A percentile compares a stretch with the other conserved stretches of the same genome.
phyloP scores from a whole-genome alignment of 2,888 invertebrate genomes.

The Coleophora flavipennella region DNA sequence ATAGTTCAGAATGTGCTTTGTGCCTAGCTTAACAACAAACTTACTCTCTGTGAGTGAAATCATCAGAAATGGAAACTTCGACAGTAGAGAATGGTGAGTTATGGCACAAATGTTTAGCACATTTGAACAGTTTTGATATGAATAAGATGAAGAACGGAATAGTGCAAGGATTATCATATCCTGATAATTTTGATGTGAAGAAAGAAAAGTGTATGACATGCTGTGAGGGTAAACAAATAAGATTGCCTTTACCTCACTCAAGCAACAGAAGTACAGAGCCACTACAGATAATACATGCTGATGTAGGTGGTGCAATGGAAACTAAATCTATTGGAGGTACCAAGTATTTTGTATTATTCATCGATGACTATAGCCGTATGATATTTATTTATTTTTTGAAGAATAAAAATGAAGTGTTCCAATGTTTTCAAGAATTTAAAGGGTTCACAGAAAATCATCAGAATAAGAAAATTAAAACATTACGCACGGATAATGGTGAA shows the following conservation, averaged over 20 bases:
- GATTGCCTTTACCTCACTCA: neutral
- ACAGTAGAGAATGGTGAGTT: neutral
- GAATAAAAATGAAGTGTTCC: neutral
- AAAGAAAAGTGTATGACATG: neutral
- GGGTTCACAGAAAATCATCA: constrained; percentile 1
- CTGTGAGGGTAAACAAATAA: neutral
- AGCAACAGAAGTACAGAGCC: neutral
- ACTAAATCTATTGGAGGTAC: neutral
- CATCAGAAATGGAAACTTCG: neutral
- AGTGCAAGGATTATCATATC: neutral
- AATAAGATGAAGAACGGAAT: neutral
- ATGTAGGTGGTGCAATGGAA: neutral
- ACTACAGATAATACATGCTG: no score
- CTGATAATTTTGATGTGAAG: neutral
- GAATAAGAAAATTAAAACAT: neutral
- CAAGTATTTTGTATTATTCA: neutral
- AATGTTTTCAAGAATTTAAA: neutral
- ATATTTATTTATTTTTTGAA: constrained; percentile 1
- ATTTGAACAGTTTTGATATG: neutral
- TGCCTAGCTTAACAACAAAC: constrained; percentile 4
- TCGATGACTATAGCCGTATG: constrained; percentile 3
- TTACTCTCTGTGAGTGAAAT: constrained; percentile 1
- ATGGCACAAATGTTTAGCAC: neutral
- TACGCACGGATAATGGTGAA: neutral
- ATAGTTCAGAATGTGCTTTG: constrained; percentile 6